Evolutionary conservation across 1,140 invertebrate genomes (phyloP).

Genomic region (Trichoplusia ni): DNA sequence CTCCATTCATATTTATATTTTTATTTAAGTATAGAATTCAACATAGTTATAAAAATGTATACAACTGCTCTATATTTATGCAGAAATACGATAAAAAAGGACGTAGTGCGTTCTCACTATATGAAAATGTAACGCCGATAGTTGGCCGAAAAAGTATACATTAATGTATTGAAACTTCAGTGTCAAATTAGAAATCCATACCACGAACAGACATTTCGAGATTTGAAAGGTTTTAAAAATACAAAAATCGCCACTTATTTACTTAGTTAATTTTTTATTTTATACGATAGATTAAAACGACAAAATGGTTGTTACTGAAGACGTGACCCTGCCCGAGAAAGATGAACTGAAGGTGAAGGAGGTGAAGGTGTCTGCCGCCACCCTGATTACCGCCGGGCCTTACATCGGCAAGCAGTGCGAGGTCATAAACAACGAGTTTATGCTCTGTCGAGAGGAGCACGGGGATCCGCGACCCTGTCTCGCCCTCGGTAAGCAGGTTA

Average conservation of each 20-base stretch:
- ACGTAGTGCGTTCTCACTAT: no score
- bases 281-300: not conserved
- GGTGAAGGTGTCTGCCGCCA: slow-evolving; percentile 90
- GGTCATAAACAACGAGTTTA: slow-evolving; percentile 95
- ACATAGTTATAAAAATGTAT: no score
- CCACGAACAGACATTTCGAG: no score
- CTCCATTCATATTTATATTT: no score
- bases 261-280: no score
- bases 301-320: slow-evolving; percentile 87
- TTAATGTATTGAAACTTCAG: not conserved
- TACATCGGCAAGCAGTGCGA: slow-evolving; percentile 96
- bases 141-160: no score
- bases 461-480: slow-evolving; percentile 94
- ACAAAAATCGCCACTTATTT: no score
- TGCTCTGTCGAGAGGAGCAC: slow-evolving; percentile 92
- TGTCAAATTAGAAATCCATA: not conserved
- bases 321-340: slow-evolving; percentile 87
- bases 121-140: no score
- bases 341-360: slow-evolving; percentile 92
- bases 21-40: no score
- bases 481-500: slow-evolving; percentile 94
- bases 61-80: no score
- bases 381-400: slow-evolving; percentile 90
- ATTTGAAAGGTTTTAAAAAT: no score
- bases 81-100: no score